These are phyloP conservation scores for Anthonomus grandis DNA, from an alignment of 1,140 invertebrate genomes.

Conservation along the genomic window DNA sequence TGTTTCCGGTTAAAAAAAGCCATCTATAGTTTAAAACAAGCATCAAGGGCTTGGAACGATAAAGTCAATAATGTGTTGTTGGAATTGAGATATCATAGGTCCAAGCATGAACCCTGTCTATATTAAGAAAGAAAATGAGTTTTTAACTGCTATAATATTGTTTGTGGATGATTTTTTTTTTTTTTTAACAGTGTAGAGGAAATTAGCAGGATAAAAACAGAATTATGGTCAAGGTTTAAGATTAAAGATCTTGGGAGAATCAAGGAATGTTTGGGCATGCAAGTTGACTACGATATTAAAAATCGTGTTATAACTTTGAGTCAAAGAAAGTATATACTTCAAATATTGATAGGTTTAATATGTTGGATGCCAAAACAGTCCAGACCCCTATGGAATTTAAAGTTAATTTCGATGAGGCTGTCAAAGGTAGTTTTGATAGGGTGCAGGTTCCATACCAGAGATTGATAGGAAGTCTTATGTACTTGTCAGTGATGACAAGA, in stretches of 20 bases:
- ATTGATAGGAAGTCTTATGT: constrained; percentile 48
- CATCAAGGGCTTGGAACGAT: constrained; percentile 38
- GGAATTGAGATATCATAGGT: constrained; percentile 35
- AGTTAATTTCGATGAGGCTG: constrained; percentile 25
- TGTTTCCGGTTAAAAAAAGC: constrained; percentile 42
- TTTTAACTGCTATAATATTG: constrained; percentile 34
- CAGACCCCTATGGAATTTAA: constrained; percentile 27
- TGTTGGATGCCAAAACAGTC: constrained; percentile 27
- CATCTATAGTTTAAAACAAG: no score
- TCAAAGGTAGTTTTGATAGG: neutral
- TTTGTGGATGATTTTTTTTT: constrained; percentile 17
- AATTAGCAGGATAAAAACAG: constrained; percentile 22
- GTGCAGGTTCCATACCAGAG: constrained; percentile 40
- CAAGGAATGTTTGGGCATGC: constrained; percentile 37
- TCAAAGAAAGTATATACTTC: constrained; percentile 32
- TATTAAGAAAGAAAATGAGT: constrained; percentile 30
- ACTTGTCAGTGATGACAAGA: constrained; percentile 47
- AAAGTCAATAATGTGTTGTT: constrained; percentile 34
- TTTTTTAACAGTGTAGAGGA: constrained; percentile 21
- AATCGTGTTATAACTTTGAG: constrained; percentile 18
- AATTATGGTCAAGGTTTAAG: constrained; percentile 31
- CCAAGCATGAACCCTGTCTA: constrained; percentile 42
- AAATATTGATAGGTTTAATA: constrained; percentile 24
- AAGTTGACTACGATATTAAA: constrained; percentile 17
- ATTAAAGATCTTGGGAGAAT: constrained; percentile 36